These are phyloP conservation scores for Trachurus trachurus DNA, from an alignment of 2,797 vertebrate species.

Conservation along the genomic window DNA sequence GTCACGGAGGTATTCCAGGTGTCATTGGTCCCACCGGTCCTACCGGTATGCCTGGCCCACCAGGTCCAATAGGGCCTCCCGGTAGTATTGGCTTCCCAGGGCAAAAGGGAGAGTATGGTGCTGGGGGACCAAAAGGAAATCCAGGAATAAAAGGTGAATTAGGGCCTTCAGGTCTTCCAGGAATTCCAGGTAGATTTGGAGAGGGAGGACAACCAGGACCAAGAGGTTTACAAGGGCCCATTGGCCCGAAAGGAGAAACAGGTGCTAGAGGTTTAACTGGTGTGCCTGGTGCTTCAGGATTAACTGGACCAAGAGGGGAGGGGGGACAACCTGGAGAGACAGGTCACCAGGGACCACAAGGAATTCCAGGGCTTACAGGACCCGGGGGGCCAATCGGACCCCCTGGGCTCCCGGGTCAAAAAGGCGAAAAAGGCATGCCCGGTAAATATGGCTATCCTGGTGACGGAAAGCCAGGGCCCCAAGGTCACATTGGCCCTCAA, in stretches of 20 bases:
- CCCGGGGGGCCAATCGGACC: slow-evolving; percentile 94
- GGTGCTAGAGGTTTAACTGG: slow-evolving; percentile 91
- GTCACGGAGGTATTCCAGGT: slow-evolving; percentile 90
- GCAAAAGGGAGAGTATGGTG: slow-evolving; percentile 91
- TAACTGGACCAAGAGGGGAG: slow-evolving; percentile 91
- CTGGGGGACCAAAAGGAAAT: slow-evolving; percentile 87
- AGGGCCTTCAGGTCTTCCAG: slow-evolving; percentile 91
- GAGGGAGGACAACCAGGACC: slow-evolving; percentile 90
- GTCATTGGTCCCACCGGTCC: slow-evolving; percentile 90
- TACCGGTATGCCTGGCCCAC: slow-evolving; percentile 91
- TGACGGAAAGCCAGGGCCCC: slow-evolving; percentile 89
- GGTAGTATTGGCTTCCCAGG: slow-evolving; percentile 93
- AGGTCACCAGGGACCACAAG: slow-evolving; percentile 92
- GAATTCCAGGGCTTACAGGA: slow-evolving; percentile 94
- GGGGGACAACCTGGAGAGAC: slow-evolving; percentile 88
- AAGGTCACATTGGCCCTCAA: slow-evolving; percentile 90
- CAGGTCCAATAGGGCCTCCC: slow-evolving; percentile 91
- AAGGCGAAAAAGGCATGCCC: slow-evolving; percentile 90
- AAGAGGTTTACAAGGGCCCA: slow-evolving; percentile 91
- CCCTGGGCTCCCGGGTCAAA: slow-evolving; percentile 91
- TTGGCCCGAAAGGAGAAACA: slow-evolving; percentile 92
- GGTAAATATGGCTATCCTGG: slow-evolving; percentile 94
- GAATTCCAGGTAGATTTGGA: slow-evolving; percentile 91
- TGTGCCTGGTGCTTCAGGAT: slow-evolving; percentile 87
- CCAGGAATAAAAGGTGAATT: slow-evolving; percentile 90